Evolutionary conservation across 2,888 invertebrate species (phyloP).

Genomic region (Malacosoma neustria): DNA sequence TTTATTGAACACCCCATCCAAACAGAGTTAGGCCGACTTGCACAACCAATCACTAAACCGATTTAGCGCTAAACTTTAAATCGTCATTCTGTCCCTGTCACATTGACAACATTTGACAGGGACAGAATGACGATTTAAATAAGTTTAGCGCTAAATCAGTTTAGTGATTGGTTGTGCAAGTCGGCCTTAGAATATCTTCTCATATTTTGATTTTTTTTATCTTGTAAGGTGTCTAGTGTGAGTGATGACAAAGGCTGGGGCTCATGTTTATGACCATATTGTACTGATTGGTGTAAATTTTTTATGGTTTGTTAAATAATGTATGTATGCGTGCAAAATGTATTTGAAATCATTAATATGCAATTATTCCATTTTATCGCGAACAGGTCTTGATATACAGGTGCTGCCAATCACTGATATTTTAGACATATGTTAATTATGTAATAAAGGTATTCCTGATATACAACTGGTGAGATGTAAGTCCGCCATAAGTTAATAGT

Average conservation of each 20-base stretch:
- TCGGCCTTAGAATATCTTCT: no score
- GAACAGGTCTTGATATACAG: constrained; percentile 37
- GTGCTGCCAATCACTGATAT: constrained; percentile 39
- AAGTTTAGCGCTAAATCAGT: no score
- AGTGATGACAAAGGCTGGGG: constrained; percentile 51
- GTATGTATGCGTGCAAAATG: constrained; percentile 34
- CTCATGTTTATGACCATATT: constrained; percentile 47
- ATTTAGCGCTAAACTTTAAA: no score
- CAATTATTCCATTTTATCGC: constrained; percentile 30
- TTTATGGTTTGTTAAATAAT: constrained; percentile 65
- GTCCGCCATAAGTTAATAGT: constrained; percentile 20
- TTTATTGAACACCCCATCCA: no score
- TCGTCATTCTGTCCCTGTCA: no score
- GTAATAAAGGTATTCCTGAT: background rate
- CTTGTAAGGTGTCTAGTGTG: no score
- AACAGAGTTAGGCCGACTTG: no score
- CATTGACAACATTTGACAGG: no score
- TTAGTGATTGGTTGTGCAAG: no score
- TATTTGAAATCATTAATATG: constrained; percentile 25
- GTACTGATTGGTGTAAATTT: constrained; percentile 71
- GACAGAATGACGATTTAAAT: no score
- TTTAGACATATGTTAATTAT: constrained; percentile 12
- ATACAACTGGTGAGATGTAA: background rate
- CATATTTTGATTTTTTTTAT: no score
- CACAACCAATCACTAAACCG: no score